Evolutionary conservation across 2,797 vertebrate genomes (phyloP).

Genomic region (Lagocephalus sceleratus): DNA sequence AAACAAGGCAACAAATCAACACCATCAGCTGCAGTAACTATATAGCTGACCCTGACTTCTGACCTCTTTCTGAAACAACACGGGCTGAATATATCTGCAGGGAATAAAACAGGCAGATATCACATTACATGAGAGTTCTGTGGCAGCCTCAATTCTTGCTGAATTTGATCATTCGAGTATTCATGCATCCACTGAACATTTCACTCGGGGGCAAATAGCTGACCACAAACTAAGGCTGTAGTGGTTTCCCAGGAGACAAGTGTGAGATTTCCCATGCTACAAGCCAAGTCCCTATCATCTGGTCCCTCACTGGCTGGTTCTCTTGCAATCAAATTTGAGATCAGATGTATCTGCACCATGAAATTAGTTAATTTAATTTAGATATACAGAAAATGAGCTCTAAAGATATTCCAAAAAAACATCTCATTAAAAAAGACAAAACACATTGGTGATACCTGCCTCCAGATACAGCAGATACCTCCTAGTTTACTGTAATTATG

Average conservation of each 20-base stretch:
- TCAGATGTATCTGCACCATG: background rate
- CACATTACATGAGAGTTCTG: slow-evolving; percentile 18
- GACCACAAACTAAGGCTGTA: slow-evolving; percentile 52
- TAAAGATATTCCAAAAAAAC: slow-evolving; percentile 15
- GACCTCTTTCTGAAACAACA: slow-evolving; percentile 18
- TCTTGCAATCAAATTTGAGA: background rate
- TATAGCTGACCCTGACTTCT: slow-evolving; percentile 14
- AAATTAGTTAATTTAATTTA: slow-evolving; percentile 10
- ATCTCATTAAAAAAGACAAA: slow-evolving; percentile 1
- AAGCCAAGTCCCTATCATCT: slow-evolving; percentile 19
- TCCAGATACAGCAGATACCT: slow-evolving; percentile 29
- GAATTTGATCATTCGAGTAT: slow-evolving; percentile 41
- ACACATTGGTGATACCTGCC: background rate
- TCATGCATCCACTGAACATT: slow-evolving; percentile 47
- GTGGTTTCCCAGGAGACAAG: slow-evolving; percentile 67
- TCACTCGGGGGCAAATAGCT: slow-evolving; percentile 58
- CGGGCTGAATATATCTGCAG: slow-evolving; percentile 32
- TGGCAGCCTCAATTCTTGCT: slow-evolving; percentile 28
- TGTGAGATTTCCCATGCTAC: slow-evolving; percentile 55
- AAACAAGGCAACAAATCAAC: slow-evolving; percentile 13
- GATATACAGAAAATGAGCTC: slow-evolving; percentile 2
- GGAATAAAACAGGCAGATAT: slow-evolving; percentile 23
- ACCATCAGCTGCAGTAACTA: background rate
- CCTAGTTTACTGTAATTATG: slow-evolving; percentile 43
- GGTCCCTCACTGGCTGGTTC: slow-evolving; percentile 12